phyloP scores from a whole-genome alignment of 2,797 vertebrate genomes.

The Fistularia tabacaria region DNA sequence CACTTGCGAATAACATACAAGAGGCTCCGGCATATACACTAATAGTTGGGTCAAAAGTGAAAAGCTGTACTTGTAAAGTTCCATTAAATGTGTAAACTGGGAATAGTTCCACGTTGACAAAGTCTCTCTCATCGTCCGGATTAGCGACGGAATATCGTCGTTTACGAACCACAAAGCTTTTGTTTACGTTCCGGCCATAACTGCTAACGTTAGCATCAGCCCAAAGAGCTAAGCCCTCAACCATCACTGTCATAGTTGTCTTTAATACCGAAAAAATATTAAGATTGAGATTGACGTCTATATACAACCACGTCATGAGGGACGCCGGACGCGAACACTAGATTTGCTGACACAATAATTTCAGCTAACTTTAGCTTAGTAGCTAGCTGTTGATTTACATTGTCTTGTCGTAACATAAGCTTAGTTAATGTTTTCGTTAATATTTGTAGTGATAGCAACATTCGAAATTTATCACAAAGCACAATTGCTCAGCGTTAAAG shows the following conservation, averaged over 20 bases:
- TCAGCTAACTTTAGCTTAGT: constrained; percentile 42
- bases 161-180: constrained; percentile 26
- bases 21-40: too few species aligned
- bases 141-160: neutral
- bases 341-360: constrained; percentile 42
- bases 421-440: constrained; percentile 16
- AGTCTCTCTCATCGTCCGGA: too few species aligned
- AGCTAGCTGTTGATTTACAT: constrained; percentile 38
- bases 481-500: fast-evolving
- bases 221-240: constrained; percentile 2
- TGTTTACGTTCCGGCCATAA: constrained; percentile 64
- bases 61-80: too few species aligned
- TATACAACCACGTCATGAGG: neutral
- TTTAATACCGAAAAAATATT: too few species aligned
- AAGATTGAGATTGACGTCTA: neutral
- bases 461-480: neutral
- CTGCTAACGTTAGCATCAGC: constrained; percentile 28
- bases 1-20: too few species aligned
- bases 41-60: too few species aligned
- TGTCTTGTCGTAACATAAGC: constrained; percentile 53
- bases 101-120: too few species aligned
- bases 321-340: constrained; percentile 17
- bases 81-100: too few species aligned
- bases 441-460: constrained; percentile 2
- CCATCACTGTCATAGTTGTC: neutral